These are phyloP conservation scores for Oryzias melastigma DNA, from an alignment of 2,113 vertebrate species.

Conservation along the genomic window DNA sequence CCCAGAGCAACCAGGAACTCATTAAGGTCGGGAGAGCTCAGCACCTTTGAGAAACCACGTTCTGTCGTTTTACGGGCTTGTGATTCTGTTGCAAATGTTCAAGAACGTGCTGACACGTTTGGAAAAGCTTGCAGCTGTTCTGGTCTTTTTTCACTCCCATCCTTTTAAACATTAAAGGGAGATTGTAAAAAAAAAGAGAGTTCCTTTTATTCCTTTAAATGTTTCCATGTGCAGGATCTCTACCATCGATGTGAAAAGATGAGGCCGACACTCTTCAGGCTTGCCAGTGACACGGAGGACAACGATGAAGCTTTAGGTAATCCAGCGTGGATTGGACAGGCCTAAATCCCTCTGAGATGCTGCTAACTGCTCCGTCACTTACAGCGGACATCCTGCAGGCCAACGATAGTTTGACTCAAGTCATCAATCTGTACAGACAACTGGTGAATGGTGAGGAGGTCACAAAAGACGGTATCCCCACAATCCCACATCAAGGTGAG, in stretches of 20 bases:
- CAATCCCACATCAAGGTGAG: constrained; percentile 51
- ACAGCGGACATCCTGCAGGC: constrained; percentile 95
- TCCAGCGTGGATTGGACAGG: background rate
- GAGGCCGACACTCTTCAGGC: constrained; percentile 92
- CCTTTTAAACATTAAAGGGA: no score
- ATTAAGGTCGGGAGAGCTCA: constrained; percentile 84
- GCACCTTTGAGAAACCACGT: constrained; percentile 13
- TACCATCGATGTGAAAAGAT: constrained; percentile 97
- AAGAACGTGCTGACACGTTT: no score
- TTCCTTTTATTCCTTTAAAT: constrained; percentile 2
- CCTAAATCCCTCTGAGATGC: background rate
- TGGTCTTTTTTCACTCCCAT: no score
- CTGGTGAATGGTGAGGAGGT: constrained; percentile 90
- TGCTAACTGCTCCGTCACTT: constrained; percentile 21
- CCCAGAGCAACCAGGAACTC: constrained; percentile 87
- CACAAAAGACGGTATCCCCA: constrained; percentile 79
- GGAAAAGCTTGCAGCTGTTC: no score
- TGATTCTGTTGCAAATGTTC: background rate
- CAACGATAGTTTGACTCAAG: constrained; percentile 95
- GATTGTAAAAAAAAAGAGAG: no score
- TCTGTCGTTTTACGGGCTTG: background rate
- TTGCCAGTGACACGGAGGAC: constrained; percentile 97
- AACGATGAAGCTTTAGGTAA: constrained; percentile 95
- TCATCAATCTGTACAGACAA: constrained; percentile 93
- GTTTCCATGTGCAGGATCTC: constrained; percentile 81